Base-by-base conservation (phyloP, 1,140 invertebrate species). In the Bombus breviceps region DNA sequence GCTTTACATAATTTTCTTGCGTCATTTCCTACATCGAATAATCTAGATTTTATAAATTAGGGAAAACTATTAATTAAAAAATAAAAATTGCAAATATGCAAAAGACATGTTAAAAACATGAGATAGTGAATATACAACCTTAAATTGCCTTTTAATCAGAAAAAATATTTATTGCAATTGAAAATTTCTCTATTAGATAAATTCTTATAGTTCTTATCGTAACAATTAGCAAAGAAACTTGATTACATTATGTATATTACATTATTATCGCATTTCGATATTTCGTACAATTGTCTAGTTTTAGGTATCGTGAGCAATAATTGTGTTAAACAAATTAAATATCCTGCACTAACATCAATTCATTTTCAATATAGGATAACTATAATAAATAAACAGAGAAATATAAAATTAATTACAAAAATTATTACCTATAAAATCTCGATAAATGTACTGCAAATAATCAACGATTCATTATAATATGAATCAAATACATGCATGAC, bases 311-410 rank as follows among this genome's bases (percentile, higher is more conserved):
- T 64, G 68, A 85, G 41, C 68, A 84, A 84, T n/a, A 41, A 84
- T 72, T 18, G 2, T 8, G 8, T 66, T 22, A 37, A 71, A 59
- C 76, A 25, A 72, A 85, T 80, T 79, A 85, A 85, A 72, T 80
- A 85, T 85, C 83, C 83, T 80, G 83, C 83, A 13, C 22, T 47
- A 66, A 62, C 71, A 32, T 72, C 10, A 18, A 25, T 72, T 80
- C n/a, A 64, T 64, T 72, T 53, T 13, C 34, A 18, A 64, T 78
- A 53, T 34, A 37, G 68, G 6, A 73, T 80, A 62, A 80, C 53
- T 83, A 77, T n/a, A 78, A 85, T 71, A 81, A 81, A 81, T 85
- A 75, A 81, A 81, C 66, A 13, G 15, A 59, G 43, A 68, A 68
- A 81, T 79, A 62, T 68, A 69, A 69, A 69, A 69, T 4, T 82